Conservation (phyloP, 2,113 vertebrate genomes). For the Ctenomys sociabilis region DNA sequence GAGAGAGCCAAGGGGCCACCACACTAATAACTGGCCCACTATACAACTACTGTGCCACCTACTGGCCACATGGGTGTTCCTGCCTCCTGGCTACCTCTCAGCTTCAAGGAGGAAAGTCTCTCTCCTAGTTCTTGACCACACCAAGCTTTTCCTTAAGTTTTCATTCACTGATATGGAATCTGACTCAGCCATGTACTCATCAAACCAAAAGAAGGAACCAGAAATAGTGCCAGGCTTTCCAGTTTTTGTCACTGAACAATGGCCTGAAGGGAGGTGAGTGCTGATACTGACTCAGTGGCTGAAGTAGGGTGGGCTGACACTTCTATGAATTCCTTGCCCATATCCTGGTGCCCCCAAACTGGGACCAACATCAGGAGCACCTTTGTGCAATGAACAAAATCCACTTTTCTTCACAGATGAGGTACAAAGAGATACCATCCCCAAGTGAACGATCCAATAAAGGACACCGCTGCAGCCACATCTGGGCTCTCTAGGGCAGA, state of each 20-base stretch:
- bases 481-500: neutral
- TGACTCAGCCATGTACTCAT: neutral
- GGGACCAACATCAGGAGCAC: neutral
- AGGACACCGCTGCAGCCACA: neutral
- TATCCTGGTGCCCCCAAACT: neutral
- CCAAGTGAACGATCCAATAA: neutral
- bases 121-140: neutral
- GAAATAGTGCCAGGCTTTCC: neutral
- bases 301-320: neutral
- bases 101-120: neutral
- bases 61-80: neutral
- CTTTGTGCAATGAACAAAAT: constrained; percentile 1
- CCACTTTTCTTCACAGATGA: neutral
- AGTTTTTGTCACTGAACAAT: neutral
- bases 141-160: neutral
- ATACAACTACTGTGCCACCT: neutral
- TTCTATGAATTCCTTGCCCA: neutral
- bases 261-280: neutral
- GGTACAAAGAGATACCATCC: neutral
- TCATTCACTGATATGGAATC: neutral
- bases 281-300: neutral
- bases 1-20: neutral
- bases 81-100: neutral
- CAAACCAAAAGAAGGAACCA: neutral
- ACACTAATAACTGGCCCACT: neutral